Evolutionary conservation across 2,888 invertebrate species (phyloP), one percentile per base, ranked within the genome.

Genomic region (Brachyptera risi): DNA sequence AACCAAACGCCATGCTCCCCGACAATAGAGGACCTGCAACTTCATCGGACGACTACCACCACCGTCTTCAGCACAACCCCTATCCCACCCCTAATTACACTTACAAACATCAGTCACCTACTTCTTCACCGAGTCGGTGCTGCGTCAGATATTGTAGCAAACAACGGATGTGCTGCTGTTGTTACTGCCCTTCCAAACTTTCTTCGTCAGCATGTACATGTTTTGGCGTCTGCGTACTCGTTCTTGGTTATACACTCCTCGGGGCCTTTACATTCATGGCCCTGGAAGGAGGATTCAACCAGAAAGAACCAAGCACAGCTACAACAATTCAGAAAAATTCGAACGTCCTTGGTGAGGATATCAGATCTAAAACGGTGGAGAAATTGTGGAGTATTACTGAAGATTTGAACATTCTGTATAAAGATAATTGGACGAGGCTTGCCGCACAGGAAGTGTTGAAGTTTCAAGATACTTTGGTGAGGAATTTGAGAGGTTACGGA

Each of bases 261-360:
- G 96, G 96, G 13, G 96, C 93, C 23, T 88, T 95, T 71, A 85
- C 94, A 62, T 97, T 96, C 76, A 88, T 90, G 75, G 87, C 89
- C 13, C 78, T 92, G 60, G 92, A 92, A 74, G 90, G 90, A 58
- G 80, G 81, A 61, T 71, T 59, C 40, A 56, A 1, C 60, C 60
- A 54, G 17, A 56, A 49, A 19, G 58, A 58, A 17, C 15, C 59
- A 40, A 59, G n/a, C 61, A 61, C 68, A 54, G 65, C 66, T 62
- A 47, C 68, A 15, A 37, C 69, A 3, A 64, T 69, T 17, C 42
- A 42, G 42, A 42, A 50, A 11, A 42, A 42, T 21, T 17, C 42
- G 42, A 21, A 17, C 7, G 68, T 71, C 59, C 76, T 77, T 63
- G 78, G 78, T 68, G 81, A 77, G 2, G 80, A 85, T 63, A 76